phyloP scores from a whole-genome alignment of 2,113 vertebrate species.

The Lophochroa leadbeateri region DNA sequence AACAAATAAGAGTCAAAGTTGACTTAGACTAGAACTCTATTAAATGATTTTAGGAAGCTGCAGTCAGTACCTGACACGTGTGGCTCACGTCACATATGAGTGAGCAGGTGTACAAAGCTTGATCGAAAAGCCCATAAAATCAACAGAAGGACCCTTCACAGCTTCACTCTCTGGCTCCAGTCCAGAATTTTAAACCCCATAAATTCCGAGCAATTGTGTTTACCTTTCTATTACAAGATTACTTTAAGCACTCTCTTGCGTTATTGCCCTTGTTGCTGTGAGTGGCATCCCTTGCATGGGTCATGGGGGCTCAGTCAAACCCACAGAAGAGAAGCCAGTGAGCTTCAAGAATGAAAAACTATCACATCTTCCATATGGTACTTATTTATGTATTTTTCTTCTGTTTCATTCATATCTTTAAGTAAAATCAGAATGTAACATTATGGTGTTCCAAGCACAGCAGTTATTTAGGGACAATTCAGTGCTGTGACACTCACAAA shows the following conservation, averaged over 20 bases:
- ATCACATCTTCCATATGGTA: accelerated
- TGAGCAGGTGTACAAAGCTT: background rate
- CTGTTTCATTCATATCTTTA: background rate
- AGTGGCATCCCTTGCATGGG: background rate
- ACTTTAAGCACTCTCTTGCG: background rate
- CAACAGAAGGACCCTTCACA: background rate
- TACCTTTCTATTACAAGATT: background rate
- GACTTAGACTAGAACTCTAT: background rate
- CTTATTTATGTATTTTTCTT: background rate
- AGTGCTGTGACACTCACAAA: background rate
- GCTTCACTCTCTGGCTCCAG: background rate
- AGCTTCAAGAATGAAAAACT: background rate
- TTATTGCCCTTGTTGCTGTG: background rate
- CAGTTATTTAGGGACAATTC: background rate
- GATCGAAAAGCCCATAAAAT: background rate
- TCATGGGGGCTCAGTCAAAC: background rate
- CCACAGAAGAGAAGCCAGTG: background rate
- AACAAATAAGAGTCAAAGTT: background rate
- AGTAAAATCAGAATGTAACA: background rate
- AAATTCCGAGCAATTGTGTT: background rate
- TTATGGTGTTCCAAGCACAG: background rate
- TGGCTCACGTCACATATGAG: accelerated
- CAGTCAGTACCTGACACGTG: accelerated
- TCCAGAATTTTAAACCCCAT: background rate
- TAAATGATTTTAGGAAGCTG: background rate